Evolutionary conservation across 2,888 invertebrate genomes (phyloP).

Genomic region (Unio delphinus): DNA sequence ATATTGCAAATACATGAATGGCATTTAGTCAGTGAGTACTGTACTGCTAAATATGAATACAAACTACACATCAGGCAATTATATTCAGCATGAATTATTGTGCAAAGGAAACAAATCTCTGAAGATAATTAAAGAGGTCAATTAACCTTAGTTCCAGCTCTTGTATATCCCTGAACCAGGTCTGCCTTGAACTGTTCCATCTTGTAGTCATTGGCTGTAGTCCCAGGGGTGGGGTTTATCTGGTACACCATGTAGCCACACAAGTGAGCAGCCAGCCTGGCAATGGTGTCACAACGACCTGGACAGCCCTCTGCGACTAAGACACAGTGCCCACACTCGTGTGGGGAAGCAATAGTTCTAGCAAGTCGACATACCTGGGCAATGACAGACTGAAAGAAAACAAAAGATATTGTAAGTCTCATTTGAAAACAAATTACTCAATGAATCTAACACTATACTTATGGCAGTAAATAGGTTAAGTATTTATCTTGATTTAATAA

Average conservation of each 20-base stretch:
- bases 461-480: too few species aligned
- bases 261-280: slow-evolving; percentile 66
- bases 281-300: slow-evolving; percentile 60
- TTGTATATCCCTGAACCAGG: slow-evolving; percentile 66
- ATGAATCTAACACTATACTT: too few species aligned
- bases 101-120: neutral
- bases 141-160: slow-evolving; percentile 68
- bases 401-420: neutral
- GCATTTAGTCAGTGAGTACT: too few species aligned
- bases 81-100: neutral
- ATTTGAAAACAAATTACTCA: too few species aligned
- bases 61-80: neutral
- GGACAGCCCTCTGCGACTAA: slow-evolving; percentile 69
- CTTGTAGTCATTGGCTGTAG: slow-evolving; percentile 42
- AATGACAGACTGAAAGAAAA: slow-evolving; percentile 55
- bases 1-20: neutral
- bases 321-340: slow-evolving; percentile 66
- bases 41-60: neutral
- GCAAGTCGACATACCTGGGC: slow-evolving; percentile 68
- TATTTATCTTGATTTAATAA: too few species aligned
- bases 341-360: slow-evolving; percentile 66
- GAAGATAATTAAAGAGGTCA: neutral
- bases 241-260: slow-evolving; percentile 66
- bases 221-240: slow-evolving; percentile 58
- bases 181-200: slow-evolving; percentile 68